Conservation (phyloP, 2,113 vertebrate species). For the Solea senegalensis region DNA sequence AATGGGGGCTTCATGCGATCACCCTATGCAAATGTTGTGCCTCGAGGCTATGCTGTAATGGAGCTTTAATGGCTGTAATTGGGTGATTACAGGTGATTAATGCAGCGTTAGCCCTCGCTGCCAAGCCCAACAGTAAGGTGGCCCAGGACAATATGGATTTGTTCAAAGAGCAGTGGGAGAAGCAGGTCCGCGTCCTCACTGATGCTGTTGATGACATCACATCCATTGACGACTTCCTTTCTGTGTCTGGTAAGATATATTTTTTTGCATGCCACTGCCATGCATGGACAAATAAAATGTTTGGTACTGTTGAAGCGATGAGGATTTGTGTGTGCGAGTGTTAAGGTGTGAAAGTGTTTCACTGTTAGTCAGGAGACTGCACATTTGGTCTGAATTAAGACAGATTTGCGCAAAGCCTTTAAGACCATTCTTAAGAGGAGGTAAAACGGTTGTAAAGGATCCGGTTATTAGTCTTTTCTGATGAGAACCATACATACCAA, state of each 20-base stretch:
- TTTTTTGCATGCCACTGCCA: constrained; percentile 5
- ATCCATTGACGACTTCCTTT: constrained; percentile 98
- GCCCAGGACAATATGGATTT: constrained; percentile 99
- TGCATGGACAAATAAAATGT: background rate
- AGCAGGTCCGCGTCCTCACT: constrained; percentile 94
- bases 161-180: constrained; percentile 99
- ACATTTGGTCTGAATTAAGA: constrained; percentile 1
- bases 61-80: constrained; percentile 71
- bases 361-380: background rate
- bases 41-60: constrained; percentile 59
- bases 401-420: constrained; percentile 18
- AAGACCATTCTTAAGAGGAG: constrained; percentile 16
- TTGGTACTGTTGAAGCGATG: background rate
- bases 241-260: constrained; percentile 89
- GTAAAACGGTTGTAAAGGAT: constrained; percentile 9
- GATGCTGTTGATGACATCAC: constrained; percentile 99
- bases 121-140: constrained; percentile 98
- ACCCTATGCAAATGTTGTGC: constrained; percentile 60
- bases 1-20: constrained; percentile 47
- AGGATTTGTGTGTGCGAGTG: background rate
- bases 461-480: constrained; percentile 21
- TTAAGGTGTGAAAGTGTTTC: background rate
- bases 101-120: constrained; percentile 95
- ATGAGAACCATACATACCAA: constrained; percentile 28
- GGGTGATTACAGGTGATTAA: constrained; percentile 94